Base-by-base conservation (phyloP, 2,113 vertebrate species). In the Ptilonorhynchus violaceus region DNA sequence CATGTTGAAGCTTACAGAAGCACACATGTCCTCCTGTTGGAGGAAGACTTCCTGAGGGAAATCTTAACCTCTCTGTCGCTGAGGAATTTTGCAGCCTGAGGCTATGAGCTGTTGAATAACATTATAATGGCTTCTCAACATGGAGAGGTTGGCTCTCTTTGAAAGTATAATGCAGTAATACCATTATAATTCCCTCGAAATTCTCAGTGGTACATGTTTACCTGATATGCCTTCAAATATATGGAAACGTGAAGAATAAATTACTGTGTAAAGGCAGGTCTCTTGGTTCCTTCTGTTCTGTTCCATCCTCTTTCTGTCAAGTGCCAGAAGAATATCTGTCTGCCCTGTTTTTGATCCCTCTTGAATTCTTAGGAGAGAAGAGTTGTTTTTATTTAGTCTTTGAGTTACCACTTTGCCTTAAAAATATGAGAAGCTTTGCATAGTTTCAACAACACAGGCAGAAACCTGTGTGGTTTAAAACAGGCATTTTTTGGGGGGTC, bases 121-220 rank as follows among this genome's bases (percentile, higher is more conserved):
- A 11, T 88, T 64, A n/a, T 63, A 91, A 78, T 68, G 84, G 52
- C 33, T 93, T 87, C 73, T 91, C 37, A 20, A 41, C 56, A 8
- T 7, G 80, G 86, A 49, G 64, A 81, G 56, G 27, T 91, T 89
- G 80, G 64, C 44, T 83, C 2, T 2, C 86, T 93, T 96, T 93
- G 89, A 67, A 87, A 84, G 52, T 86, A 2, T 78, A 77, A 62
- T 81, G 39, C 13, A 63, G 42, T 80, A 72, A 70, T 78, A 52
- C 35, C 31, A 13, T 83, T 80, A 19, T 84, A 91, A 96, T 95
- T 93, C 89, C 50, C 47, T 93, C 0, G 0, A 62, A 93, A 87
- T 87, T 92, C 83, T 91, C 60, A 81, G 76, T 49, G 56, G 86
- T 72, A 44, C 56, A 22, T 78, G 75, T 92, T 96, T 93, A 84